phyloP scores from a whole-genome alignment of 2,797 vertebrate genomes.

The Alca torda region DNA sequence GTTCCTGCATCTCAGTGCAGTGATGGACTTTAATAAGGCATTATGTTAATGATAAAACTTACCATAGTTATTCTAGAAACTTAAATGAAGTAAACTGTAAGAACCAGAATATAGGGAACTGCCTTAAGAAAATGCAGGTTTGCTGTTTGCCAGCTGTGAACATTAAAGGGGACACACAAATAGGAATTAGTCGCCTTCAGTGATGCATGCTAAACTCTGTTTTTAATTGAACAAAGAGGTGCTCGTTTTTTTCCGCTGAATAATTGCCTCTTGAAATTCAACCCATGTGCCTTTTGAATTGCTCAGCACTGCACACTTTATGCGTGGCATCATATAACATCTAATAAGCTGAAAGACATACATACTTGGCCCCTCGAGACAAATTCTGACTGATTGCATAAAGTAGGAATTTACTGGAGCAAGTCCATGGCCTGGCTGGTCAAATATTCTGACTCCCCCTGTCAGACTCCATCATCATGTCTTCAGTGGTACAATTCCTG shows the following conservation, averaged over 20 bases:
- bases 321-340: background rate
- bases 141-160: background rate
- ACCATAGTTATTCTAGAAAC: background rate
- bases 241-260: background rate
- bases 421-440: background rate
- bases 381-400: background rate
- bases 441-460: background rate
- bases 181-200: background rate
- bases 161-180: background rate
- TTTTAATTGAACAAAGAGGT: slow-evolving; percentile 37
- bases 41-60: background rate
- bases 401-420: background rate
- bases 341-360: background rate
- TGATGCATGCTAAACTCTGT: slow-evolving; percentile 8
- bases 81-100: background rate
- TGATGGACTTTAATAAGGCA: background rate
- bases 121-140: background rate
- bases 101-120: background rate
- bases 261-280: slow-evolving; percentile 49
- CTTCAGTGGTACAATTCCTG: background rate
- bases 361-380: background rate
- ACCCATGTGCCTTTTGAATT: slow-evolving; percentile 17
- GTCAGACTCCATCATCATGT: background rate
- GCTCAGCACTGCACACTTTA: background rate
- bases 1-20: background rate